Percentiles rank a stretch among this genome's conserved stretches.
These are phyloP conservation scores for Anorthoa munda DNA, from an alignment of 2,888 invertebrate genomes.

Conservation along the genomic window DNA sequence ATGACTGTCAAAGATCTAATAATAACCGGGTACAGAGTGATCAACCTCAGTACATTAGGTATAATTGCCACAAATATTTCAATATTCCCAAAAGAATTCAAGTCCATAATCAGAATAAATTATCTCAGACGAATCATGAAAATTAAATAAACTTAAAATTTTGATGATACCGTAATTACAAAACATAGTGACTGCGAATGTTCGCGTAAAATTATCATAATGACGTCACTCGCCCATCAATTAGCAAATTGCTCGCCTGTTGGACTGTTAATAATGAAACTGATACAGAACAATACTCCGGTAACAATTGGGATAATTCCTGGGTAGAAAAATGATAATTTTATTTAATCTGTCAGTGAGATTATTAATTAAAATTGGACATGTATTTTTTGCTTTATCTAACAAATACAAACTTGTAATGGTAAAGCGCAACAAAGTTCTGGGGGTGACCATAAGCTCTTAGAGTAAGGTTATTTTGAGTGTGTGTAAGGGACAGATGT, in stretches of 20 bases:
- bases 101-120: slow-evolving; percentile 2
- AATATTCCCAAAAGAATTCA: not conserved
- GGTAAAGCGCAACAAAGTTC: no score
- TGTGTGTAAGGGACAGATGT: no score
- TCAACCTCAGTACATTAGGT: not conserved
- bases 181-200: slow-evolving; percentile 1
- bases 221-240: slow-evolving; percentile 33
- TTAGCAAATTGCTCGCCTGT: slow-evolving; percentile 22
- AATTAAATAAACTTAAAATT: slow-evolving; percentile 30
- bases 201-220: slow-evolving; percentile 35
- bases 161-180: slow-evolving; percentile 11
- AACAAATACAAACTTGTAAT: no score
- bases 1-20: not conserved
- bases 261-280: slow-evolving; percentile 1
- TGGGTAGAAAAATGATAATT: no score
- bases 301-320: no score
- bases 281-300: slow-evolving; percentile 2
- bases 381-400: no score
- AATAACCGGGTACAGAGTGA: not conserved
- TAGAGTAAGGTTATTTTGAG: no score
- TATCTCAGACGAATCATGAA: not conserved
- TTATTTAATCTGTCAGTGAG: no score
- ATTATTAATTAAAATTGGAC: no score
- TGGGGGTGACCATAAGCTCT: no score
- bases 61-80: not conserved